Base-by-base conservation (phyloP, 2,888 invertebrate genomes). In the Macaria liturata region DNA sequence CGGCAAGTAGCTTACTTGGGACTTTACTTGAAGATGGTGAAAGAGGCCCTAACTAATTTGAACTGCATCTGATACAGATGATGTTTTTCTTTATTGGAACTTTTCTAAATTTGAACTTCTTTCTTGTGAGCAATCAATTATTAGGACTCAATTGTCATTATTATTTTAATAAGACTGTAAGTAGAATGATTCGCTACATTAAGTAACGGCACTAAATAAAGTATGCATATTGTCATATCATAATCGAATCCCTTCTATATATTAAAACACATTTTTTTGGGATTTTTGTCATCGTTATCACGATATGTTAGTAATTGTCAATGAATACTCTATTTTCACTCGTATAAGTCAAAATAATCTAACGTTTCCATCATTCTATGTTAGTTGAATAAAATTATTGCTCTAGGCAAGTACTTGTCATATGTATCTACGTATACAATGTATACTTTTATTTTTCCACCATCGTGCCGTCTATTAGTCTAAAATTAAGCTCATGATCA, bases 1-100 rank as follows among this genome's bases (percentile, higher is more conserved):
- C n/a, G n/a, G n/a, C n/a, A n/a, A n/a, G n/a, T n/a, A n/a, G n/a
- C n/a, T n/a, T n/a, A n/a, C n/a, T n/a, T n/a, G n/a, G n/a, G n/a
- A n/a, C n/a, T n/a, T n/a, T n/a, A n/a, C n/a, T n/a, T n/a, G n/a
- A n/a, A n/a, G n/a, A n/a, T n/a, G n/a, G n/a, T n/a, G n/a, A n/a
- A n/a, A n/a, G n/a, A n/a, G n/a, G n/a, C n/a, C n/a, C n/a, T 79
- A 80, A 73, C 80, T 88, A 88, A 70, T 86, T 88, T 88, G 86
- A 86, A 89, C 84, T 79, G 83, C 91, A 89, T 90, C 91, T 91
- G 91, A 91, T 91, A 87, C 91, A 91, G 91, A 91, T 83, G 89
- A 83, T 80, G 52, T 64, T 67, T 66, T 72, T 68, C n/a, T 31
- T 42, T n/a, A 42, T 79, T 70, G 76, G 81, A 60, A 52, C 49